Percentiles rank a stretch among this genome's conserved stretches.
Conservation (phyloP, 2,797 vertebrate species). For the Cuculus canorus region DNA sequence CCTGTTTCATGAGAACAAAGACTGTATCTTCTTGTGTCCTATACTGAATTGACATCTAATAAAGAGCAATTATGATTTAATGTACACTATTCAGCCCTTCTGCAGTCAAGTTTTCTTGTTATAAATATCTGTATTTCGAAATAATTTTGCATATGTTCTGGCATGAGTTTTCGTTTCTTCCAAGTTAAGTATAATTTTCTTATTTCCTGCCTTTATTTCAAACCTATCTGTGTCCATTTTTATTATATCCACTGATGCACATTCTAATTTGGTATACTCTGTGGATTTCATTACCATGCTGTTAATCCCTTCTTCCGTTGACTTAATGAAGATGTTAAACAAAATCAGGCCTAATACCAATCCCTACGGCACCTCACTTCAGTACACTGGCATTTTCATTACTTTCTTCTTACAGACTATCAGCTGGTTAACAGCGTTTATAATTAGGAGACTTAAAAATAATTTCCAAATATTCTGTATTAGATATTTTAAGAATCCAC, state of each 20-base stretch:
- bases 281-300: conserved; percentile 66
- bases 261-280: conserved; percentile 53
- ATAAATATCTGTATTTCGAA: conserved; percentile 20
- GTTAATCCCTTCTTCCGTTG: conserved; percentile 64
- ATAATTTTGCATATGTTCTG: conserved; percentile 33
- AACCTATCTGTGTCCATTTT: conserved; percentile 36
- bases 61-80: not conserved
- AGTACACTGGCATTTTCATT: conserved; percentile 48
- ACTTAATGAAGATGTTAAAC: conserved; percentile 72
- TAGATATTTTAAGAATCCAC: conserved; percentile 13
- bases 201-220: conserved; percentile 44
- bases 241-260: conserved; percentile 37
- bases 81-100: not conserved
- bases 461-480: not conserved
- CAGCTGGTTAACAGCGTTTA: conserved; percentile 31
- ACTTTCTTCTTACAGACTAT: conserved; percentile 21
- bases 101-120: conserved; percentile 3
- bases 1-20: not conserved
- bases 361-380: conserved; percentile 39
- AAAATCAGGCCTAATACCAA: conserved; percentile 59
- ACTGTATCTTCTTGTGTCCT: not conserved
- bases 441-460: conserved; percentile 38
- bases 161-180: conserved; percentile 19
- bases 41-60: not conserved
- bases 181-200: not conserved